phyloP scores from a whole-genome alignment of 30 jellyfish, hydroid and myxozoan species.

The Pelagia noctiluca region DNA sequence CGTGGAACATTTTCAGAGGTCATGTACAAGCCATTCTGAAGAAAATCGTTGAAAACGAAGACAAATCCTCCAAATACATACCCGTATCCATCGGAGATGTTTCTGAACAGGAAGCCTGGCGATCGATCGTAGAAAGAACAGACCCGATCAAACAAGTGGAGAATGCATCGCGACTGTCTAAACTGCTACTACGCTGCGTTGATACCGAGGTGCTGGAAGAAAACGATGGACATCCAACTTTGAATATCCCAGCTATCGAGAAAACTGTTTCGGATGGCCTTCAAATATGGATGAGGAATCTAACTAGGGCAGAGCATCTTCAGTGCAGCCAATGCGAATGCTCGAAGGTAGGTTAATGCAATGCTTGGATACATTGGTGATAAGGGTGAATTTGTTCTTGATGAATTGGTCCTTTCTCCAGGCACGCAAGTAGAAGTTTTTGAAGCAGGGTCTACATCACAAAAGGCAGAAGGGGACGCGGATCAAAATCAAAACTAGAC shows the following conservation, averaged over 20 bases:
- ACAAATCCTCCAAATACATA: not conserved
- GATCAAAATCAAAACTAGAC: too few species aligned
- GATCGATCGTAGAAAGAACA: not conserved
- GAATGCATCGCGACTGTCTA: not conserved
- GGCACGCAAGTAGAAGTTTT: too few species aligned
- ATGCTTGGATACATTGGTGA: too few species aligned
- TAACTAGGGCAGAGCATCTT: not conserved
- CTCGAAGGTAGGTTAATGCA: not conserved
- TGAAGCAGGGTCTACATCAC: too few species aligned
- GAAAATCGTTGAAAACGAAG: not conserved
- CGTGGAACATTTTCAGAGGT: not conserved
- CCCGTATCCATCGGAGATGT: not conserved
- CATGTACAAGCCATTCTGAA: not conserved
- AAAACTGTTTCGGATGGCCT: not conserved
- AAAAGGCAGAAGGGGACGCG: too few species aligned
- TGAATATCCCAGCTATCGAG: not conserved
- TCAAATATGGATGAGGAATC: not conserved
- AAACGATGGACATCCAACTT: not conserved
- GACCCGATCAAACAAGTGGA: not conserved
- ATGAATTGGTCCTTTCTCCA: too few species aligned
- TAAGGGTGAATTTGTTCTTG: too few species aligned
- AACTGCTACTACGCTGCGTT: not conserved
- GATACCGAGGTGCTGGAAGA: not conserved
- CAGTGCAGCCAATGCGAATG: not conserved
- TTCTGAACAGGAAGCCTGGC: not conserved